A percentile compares a stretch with the other conserved stretches of the same genome.
Evolutionary conservation across 2,113 vertebrate genomes (phyloP).

Genomic region (Diphyllodes magnificus): DNA sequence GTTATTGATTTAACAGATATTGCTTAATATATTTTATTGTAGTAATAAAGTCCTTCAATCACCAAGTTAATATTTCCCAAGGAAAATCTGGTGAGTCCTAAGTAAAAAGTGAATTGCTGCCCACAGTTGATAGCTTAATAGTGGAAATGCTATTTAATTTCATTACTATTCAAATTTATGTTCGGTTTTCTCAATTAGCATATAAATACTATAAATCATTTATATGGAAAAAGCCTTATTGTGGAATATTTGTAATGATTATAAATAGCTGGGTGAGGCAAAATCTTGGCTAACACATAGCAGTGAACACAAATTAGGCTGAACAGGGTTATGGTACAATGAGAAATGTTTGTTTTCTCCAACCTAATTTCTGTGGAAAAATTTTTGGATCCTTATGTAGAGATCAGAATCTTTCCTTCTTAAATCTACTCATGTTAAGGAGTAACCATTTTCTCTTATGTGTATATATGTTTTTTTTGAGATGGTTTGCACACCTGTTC

Average conservation of each 20-base stretch:
- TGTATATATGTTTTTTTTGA: not conserved
- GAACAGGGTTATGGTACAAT: not conserved
- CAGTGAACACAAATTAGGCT: not conserved
- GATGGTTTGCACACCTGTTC: not conserved
- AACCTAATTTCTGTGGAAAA: not conserved
- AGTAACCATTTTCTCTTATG: not conserved
- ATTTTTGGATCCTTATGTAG: not conserved
- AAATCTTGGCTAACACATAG: not conserved
- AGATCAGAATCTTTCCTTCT: not conserved
- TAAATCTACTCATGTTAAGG: not conserved
- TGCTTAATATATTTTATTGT: not conserved
- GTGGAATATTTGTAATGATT: not conserved
- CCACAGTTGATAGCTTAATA: not conserved
- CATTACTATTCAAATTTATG: not conserved
- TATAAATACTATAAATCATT: not conserved
- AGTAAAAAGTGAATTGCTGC: not conserved
- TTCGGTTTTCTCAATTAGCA: not conserved
- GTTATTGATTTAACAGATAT: not conserved
- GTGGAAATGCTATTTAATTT: not conserved
- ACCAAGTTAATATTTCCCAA: not conserved
- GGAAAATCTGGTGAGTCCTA: not conserved
- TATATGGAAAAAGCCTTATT: not conserved
- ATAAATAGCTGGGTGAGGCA: not conserved
- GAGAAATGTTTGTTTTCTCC: not conserved
- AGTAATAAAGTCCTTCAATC: not conserved